Evolutionary conservation across 2,797 vertebrate species (phyloP).

Genomic region (Melanotaenia nigrans): DNA sequence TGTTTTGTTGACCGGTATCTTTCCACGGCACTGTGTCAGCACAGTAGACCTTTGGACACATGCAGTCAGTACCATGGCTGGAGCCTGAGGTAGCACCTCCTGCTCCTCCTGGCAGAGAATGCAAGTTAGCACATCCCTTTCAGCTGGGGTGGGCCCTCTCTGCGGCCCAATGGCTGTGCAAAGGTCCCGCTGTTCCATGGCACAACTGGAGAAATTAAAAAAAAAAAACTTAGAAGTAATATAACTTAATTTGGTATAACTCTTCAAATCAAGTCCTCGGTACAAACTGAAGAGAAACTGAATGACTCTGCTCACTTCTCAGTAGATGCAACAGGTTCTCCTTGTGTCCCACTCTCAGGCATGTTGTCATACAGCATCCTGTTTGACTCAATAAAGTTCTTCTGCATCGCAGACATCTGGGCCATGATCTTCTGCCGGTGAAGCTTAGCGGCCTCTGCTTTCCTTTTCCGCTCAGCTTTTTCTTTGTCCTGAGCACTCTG

Average conservation of each 20-base stretch:
- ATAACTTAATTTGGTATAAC: background rate
- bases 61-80: constrained; percentile 95
- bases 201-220: constrained; percentile 59
- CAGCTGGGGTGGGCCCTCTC: constrained; percentile 85
- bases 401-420: constrained; percentile 99
- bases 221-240: background rate
- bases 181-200: constrained; percentile 81
- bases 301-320: constrained; percentile 82
- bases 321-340: constrained; percentile 76
- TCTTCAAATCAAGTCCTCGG: background rate
- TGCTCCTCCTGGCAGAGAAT: constrained; percentile 99
- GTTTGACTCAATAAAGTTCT: constrained; percentile 98
- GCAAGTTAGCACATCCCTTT: constrained; percentile 93
- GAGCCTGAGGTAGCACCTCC: constrained; percentile 89
- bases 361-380: constrained; percentile 95
- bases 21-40: constrained; percentile 91
- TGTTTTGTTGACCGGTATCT: constrained; percentile 76
- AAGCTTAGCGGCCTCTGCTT: constrained; percentile 95
- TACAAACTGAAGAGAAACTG: background rate
- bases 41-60: constrained; percentile 97
- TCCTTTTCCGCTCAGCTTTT: constrained; percentile 95
- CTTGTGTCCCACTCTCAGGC: constrained; percentile 84
- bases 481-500: constrained; percentile 93
- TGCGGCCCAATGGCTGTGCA: constrained; percentile 90
- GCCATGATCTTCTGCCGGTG: constrained; percentile 99